A percentile compares a stretch with the other conserved stretches of the same genome.
Conservation (phyloP, 1,140 invertebrate genomes). For the Lucilia cuprina region DNA sequence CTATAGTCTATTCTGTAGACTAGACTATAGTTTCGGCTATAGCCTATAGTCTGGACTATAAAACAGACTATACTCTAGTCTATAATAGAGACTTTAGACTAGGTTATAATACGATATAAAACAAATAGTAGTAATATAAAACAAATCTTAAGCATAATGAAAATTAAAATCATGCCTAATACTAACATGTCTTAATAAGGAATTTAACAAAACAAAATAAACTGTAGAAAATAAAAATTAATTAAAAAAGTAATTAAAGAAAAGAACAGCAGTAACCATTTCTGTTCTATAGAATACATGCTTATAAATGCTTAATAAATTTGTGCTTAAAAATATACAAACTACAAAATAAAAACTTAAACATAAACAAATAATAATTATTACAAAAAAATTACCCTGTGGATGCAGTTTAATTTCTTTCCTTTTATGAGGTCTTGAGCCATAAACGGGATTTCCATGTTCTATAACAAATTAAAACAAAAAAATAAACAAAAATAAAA, state of each 20-base stretch:
- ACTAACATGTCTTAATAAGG: too few relatives aligned
- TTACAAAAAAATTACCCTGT: conserved; percentile 55
- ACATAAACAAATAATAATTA: conserved; percentile 22
- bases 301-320: neutral
- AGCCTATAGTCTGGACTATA: too few relatives aligned
- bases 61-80: too few relatives aligned
- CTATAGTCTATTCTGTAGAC: too few relatives aligned
- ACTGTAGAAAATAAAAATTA: neutral
- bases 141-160: too few relatives aligned
- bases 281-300: neutral
- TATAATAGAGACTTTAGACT: too few relatives aligned
- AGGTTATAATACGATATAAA: too few relatives aligned
- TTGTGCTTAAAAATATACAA: conserved; percentile 40
- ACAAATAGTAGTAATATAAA: too few relatives aligned
- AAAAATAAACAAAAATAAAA: conserved; percentile 31
- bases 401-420: conserved; percentile 62
- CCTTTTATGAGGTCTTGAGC: conserved; percentile 60
- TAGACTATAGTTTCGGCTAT: too few relatives aligned
- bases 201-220: too few relatives aligned
- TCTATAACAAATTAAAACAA: conserved; percentile 51
- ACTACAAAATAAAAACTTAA: conserved; percentile 21
- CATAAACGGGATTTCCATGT: conserved; percentile 61
- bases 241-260: neutral
- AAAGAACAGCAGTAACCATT: neutral
- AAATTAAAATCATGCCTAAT: too few relatives aligned